phyloP scores from a whole-genome alignment of 1,140 invertebrate species.

The Bombus confusus region DNA sequence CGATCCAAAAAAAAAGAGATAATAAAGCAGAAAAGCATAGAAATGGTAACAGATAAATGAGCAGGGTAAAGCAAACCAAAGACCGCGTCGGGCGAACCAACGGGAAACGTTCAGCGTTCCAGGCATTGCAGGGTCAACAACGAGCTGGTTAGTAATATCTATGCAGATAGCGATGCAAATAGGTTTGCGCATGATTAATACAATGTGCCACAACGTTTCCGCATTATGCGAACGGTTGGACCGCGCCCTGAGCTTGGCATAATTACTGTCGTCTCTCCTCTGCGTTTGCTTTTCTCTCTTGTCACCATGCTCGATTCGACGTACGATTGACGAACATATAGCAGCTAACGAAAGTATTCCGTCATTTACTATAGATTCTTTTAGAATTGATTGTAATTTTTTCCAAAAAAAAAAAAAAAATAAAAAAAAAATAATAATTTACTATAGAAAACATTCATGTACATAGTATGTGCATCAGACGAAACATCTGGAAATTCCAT shows the following conservation, averaged over 20 bases:
- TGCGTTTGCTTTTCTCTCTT: conserved; percentile 2
- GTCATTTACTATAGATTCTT: not conserved
- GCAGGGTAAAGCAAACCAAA: not conserved
- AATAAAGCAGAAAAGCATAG: not conserved
- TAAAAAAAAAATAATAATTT: too few species aligned
- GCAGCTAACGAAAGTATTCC: not conserved
- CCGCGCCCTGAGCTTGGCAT: conserved; percentile 56
- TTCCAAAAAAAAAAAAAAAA: too few species aligned
- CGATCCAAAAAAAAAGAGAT: too few species aligned
- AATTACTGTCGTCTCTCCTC: conserved; percentile 44
- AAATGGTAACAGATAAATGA: not conserved
- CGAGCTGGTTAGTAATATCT: conserved; percentile 54
- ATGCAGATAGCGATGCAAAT: conserved; percentile 70
- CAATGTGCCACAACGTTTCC: conserved; percentile 66
- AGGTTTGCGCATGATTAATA: conserved; percentile 67
- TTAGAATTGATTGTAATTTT: too few species aligned
- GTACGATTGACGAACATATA: not conserved
- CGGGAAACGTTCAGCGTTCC: conserved; percentile 19
- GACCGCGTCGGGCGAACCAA: not conserved
- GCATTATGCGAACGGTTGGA: conserved; percentile 64
- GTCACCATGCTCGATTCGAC: not conserved
- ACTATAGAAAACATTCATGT: too few species aligned
- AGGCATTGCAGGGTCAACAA: conserved; percentile 41
- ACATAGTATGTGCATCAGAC: too few species aligned
- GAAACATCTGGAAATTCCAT: too few species aligned